phyloP scores from a whole-genome alignment of 2,888 invertebrate species.

The Meghimatium bilineatum region DNA sequence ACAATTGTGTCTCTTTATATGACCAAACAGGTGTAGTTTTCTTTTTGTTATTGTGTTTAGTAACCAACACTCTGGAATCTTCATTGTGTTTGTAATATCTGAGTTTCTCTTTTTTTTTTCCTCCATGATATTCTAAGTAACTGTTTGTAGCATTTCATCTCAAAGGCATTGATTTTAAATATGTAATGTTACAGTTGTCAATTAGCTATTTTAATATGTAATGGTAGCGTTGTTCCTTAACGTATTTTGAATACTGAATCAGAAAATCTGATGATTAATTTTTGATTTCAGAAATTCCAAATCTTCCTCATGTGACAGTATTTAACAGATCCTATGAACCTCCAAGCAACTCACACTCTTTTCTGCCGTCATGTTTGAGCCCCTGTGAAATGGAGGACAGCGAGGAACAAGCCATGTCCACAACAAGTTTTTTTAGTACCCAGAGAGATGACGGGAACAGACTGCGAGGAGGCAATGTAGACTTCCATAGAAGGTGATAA shows the following conservation, averaged over 20 bases:
- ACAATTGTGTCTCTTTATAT: too few species aligned
- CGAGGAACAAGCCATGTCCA: background rate
- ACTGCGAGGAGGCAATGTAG: constrained; percentile 40
- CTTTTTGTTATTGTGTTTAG: too few species aligned
- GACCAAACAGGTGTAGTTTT: too few species aligned
- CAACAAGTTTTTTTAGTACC: constrained; percentile 5
- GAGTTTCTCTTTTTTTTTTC: too few species aligned
- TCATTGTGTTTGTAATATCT: too few species aligned
- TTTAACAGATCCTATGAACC: background rate
- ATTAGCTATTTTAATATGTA: too few species aligned
- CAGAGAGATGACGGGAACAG: constrained; percentile 36
- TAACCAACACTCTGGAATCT: too few species aligned
- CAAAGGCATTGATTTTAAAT: too few species aligned
- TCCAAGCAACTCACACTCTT: background rate
- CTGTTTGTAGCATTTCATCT: too few species aligned
- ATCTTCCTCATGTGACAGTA: background rate
- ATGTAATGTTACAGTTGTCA: too few species aligned
- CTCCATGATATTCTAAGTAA: too few species aligned
- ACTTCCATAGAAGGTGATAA: constrained; percentile 39
- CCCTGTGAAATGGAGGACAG: background rate
- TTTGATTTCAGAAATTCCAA: background rate
- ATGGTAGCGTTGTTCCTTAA: too few species aligned
- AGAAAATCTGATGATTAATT: background rate
- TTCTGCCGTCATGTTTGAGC: background rate
- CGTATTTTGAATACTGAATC: background rate